phyloP scores from a whole-genome alignment of 1,140 invertebrate genomes.

The Pentalonia nigronervosa region DNA sequence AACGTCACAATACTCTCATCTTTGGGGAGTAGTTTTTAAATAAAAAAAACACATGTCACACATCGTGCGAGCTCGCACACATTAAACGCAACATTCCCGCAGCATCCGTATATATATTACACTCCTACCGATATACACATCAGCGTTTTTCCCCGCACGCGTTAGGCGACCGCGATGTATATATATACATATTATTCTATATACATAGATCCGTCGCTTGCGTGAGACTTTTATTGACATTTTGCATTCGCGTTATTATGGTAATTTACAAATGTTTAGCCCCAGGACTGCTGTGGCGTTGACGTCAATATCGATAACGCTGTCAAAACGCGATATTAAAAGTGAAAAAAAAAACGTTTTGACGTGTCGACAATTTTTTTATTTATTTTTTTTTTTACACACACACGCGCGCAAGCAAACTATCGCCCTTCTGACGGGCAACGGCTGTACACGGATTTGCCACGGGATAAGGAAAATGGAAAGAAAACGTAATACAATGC shows the following conservation, averaged over 20 bases:
- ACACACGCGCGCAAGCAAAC: neutral
- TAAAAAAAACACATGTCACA: neutral
- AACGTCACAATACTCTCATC: neutral
- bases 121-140: neutral
- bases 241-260: conserved; percentile 24
- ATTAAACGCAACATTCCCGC: neutral
- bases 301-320: conserved; percentile 1
- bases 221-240: conserved; percentile 22
- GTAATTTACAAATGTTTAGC: conserved; percentile 35
- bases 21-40: neutral
- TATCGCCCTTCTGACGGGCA: neutral
- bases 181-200: neutral
- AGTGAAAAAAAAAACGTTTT: neutral
- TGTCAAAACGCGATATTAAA: conserved; percentile 8
- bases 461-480: neutral
- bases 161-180: neutral
- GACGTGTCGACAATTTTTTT: conserved; percentile 21
- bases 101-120: neutral
- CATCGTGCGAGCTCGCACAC: neutral
- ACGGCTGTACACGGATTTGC: neutral
- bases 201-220: neutral
- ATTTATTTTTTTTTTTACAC: neutral
- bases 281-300: neutral
- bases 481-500: neutral
- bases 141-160: neutral